Evolutionary conservation across 2,888 invertebrate genomes (phyloP).

Genomic region (Lysandra bellargus): DNA sequence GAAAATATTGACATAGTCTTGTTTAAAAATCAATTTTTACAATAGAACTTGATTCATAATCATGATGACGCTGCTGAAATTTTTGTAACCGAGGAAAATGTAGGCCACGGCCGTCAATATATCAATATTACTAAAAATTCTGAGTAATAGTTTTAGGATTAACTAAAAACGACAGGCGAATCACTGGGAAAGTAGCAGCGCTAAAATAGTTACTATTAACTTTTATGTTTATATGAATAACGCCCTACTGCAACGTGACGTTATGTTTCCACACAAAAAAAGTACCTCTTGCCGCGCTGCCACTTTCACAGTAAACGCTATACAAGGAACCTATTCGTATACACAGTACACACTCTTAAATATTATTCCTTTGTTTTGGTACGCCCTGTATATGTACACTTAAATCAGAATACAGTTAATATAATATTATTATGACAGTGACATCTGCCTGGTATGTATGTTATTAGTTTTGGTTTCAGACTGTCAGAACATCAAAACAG

Average conservation of each 20-base stretch:
- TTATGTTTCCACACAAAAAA: not conserved
- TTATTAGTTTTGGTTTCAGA: too few species aligned
- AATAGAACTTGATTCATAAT: not conserved
- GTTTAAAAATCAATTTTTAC: not conserved
- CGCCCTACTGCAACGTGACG: not conserved
- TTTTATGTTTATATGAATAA: not conserved
- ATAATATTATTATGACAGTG: too few species aligned
- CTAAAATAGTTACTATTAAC: not conserved
- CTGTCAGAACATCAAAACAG: not conserved
- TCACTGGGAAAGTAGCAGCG: not conserved
- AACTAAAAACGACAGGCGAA: not conserved
- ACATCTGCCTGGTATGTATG: too few species aligned
- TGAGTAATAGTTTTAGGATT: not conserved
- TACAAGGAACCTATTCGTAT: not conserved
- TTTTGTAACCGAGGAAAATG: not conserved
- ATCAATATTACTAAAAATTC: not conserved
- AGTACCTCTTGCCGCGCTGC: too few species aligned
- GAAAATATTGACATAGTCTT: not conserved
- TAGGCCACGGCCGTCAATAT: not conserved
- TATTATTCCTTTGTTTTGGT: not conserved
- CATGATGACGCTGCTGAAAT: not conserved
- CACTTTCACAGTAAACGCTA: too few species aligned
- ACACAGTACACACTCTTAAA: not conserved
- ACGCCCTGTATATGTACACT: not conserved
- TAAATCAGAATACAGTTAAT: not conserved